A percentile compares a stretch with the other conserved stretches of the same genome.
Evolutionary conservation across 2,113 vertebrate genomes (phyloP).

Genomic region (Bubo blakistoni): DNA sequence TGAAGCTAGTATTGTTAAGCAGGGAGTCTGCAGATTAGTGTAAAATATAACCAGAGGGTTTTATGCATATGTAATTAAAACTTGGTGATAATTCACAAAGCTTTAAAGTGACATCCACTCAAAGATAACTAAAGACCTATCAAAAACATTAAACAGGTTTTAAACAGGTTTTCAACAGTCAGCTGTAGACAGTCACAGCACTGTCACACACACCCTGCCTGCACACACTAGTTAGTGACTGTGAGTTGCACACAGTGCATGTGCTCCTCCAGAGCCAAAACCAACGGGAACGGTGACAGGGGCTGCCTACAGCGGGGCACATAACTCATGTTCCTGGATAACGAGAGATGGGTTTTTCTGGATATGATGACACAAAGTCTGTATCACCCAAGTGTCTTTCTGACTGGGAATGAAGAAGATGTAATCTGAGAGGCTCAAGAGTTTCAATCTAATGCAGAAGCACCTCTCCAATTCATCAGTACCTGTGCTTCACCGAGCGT

Average conservation of each 20-base stretch:
- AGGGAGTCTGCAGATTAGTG: neutral
- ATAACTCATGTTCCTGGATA: neutral
- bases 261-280: neutral
- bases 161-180: neutral
- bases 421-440: neutral
- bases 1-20: neutral
- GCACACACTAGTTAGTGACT: neutral
- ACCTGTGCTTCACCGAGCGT: neutral
- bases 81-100: neutral
- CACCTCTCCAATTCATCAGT: neutral
- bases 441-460: neutral
- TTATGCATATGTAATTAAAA: neutral
- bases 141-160: neutral
- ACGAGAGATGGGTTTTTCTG: neutral
- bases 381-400: neutral
- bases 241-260: neutral
- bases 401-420: neutral
- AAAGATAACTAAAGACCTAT: neutral
- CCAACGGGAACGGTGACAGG: neutral
- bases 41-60: neutral
- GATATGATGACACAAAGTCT: neutral
- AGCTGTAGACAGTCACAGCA: neutral
- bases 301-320: neutral
- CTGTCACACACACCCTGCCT: neutral
- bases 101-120: neutral